Evolutionary conservation across 2,113 vertebrate genomes (phyloP).

Genomic region (Xiphorhynchus elegans): DNA sequence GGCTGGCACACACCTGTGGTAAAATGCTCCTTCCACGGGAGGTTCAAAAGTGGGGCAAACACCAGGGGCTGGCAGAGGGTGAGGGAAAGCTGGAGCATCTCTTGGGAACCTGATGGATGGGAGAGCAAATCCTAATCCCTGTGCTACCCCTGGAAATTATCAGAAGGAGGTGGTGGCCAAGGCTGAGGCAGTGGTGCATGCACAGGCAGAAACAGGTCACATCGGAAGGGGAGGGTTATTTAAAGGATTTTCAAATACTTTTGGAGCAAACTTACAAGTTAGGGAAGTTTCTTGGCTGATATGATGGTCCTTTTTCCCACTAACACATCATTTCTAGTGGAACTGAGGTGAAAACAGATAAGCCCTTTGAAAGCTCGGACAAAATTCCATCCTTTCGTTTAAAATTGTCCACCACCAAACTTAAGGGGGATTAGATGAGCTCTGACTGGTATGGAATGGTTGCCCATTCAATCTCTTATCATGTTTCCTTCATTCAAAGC

Average conservation of each 20-base stretch:
- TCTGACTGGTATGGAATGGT: neutral
- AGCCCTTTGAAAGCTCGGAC: neutral
- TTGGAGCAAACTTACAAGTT: neutral
- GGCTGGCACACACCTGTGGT: neutral
- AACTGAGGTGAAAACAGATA: neutral
- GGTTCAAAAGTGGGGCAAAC: neutral
- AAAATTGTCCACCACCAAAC: neutral
- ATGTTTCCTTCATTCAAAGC: neutral
- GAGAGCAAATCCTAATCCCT: neutral
- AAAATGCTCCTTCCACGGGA: neutral
- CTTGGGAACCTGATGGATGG: neutral
- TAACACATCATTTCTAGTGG: neutral
- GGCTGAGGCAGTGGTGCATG: neutral
- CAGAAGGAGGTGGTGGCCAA: neutral
- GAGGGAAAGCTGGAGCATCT: neutral
- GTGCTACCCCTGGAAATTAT: neutral
- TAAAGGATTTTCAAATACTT: neutral
- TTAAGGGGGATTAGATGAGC: neutral
- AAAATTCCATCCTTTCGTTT: neutral
- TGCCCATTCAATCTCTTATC: neutral
- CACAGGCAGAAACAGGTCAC: neutral
- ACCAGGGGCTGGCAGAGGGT: neutral
- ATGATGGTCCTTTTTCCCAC: neutral
- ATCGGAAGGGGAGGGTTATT: neutral
- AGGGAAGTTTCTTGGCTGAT: neutral